Conservation (phyloP, 1,140 invertebrate species). For the Diabrotica undecimpunctata region DNA sequence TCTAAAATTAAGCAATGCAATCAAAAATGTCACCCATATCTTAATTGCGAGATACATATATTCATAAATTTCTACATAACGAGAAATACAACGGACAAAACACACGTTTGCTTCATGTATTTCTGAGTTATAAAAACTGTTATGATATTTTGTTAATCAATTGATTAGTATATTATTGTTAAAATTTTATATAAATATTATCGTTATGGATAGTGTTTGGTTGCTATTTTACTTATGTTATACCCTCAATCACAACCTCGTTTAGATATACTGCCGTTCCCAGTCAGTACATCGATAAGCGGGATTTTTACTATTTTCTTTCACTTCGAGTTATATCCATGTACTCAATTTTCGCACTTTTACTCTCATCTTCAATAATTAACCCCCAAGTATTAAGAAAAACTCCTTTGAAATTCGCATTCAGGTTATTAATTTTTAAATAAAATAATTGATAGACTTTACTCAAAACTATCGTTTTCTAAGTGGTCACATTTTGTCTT, state of each 20-base stretch:
- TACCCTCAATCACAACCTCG: constrained; percentile 17
- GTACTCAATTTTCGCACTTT: neutral
- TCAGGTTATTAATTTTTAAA: too few species aligned
- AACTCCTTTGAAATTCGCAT: too few species aligned
- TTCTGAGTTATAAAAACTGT: constrained; percentile 32
- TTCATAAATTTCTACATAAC: constrained; percentile 21
- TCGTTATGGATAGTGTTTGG: constrained; percentile 35
- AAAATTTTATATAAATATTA: constrained; percentile 46
- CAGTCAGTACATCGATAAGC: constrained; percentile 25
- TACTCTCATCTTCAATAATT: neutral
- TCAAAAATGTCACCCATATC: constrained; percentile 43
- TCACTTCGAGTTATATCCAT: constrained; percentile 6
- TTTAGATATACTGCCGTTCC: constrained; percentile 30
- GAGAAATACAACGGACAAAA: constrained; percentile 14
- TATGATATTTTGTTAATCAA: constrained; percentile 34
- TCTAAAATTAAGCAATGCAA: constrained; percentile 17
- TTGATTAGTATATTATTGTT: constrained; percentile 42
- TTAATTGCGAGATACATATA: constrained; percentile 21
- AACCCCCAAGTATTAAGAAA: neutral
- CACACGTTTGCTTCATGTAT: constrained; percentile 12
- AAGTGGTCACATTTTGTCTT: too few species aligned
- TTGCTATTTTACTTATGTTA: constrained; percentile 10
- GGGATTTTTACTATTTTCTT: constrained; percentile 4
- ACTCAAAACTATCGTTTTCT: too few species aligned
- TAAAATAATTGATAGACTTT: too few species aligned